These are phyloP conservation scores for Capitella teleta DNA, from an alignment of 1,140 invertebrate genomes.

Conservation along the genomic window DNA sequence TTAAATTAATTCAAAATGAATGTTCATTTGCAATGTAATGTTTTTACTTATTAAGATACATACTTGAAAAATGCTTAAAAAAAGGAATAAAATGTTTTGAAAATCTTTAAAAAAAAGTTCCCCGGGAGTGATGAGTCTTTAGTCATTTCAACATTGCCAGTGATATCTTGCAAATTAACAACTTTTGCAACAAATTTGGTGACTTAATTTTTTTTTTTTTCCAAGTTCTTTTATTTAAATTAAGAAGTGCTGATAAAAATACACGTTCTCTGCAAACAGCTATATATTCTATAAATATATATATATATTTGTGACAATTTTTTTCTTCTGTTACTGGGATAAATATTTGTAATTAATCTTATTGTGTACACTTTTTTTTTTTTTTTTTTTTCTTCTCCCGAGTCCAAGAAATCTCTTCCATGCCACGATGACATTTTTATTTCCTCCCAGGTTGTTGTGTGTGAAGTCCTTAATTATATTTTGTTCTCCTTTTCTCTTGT, in stretches of 20 bases:
- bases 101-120: neutral
- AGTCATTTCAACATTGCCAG: slow-evolving; percentile 7
- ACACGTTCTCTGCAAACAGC: slow-evolving; percentile 2
- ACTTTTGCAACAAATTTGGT: slow-evolving; percentile 9
- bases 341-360: slow-evolving; percentile 3
- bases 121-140: neutral
- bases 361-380: slow-evolving; percentile 2
- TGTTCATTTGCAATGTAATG: too few relatives aligned
- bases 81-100: slow-evolving; percentile 3
- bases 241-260: slow-evolving; percentile 3
- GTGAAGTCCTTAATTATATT: too few relatives aligned
- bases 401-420: slow-evolving; percentile 1
- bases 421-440: slow-evolving; percentile 3
- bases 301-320: slow-evolving; percentile 4
- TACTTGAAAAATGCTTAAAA: slow-evolving; percentile 1
- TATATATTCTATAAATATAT: too few relatives aligned
- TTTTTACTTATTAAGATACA: neutral
- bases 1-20: neutral
- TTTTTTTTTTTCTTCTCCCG: too few relatives aligned
- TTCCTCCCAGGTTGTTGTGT: slow-evolving; percentile 2
- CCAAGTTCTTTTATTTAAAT: too few relatives aligned
- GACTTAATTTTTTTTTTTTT: slow-evolving; percentile 7
- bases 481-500: too few relatives aligned
- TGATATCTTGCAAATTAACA: slow-evolving; percentile 4
- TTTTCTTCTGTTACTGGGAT: too few relatives aligned